Percentiles rank a stretch among this genome's conserved stretches.
These are phyloP conservation scores for Melanostigma gelatinosum DNA, from an alignment of 2,113 vertebrate genomes.

Conservation along the genomic window DNA sequence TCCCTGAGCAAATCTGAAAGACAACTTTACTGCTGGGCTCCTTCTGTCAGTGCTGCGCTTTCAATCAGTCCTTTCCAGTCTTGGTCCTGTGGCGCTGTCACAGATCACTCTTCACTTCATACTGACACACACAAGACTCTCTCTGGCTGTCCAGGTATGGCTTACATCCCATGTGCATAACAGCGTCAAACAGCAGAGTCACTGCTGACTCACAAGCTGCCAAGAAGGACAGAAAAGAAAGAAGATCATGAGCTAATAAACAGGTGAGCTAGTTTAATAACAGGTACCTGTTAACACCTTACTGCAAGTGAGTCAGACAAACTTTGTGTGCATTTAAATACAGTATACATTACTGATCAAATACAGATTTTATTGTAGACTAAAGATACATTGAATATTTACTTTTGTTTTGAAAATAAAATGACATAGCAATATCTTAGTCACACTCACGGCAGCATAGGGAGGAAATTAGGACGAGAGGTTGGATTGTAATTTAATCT, in stretches of 20 bases:
- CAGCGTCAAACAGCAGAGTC: slow-evolving; percentile 91
- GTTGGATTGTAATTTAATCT: background rate
- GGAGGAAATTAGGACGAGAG: background rate
- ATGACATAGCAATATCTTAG: background rate
- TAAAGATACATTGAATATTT: background rate
- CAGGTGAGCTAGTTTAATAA: slow-evolving; percentile 1
- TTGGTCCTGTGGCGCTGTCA: slow-evolving; percentile 65
- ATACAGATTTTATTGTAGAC: background rate
- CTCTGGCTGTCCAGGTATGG: slow-evolving; percentile 97
- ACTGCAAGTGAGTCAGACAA: background rate
- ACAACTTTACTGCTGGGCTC: slow-evolving; percentile 9
- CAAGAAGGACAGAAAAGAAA: slow-evolving; percentile 8
- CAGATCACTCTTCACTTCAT: slow-evolving; percentile 90
- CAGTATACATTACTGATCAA: background rate
- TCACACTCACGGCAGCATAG: background rate
- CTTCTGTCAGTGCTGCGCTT: slow-evolving; percentile 11
- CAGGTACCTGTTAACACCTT: background rate
- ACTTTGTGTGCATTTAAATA: background rate
- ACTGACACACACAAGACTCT: slow-evolving; percentile 90
- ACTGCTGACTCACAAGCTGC: slow-evolving; percentile 94
- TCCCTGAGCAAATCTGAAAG: slow-evolving; percentile 52
- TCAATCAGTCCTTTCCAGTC: slow-evolving; percentile 2
- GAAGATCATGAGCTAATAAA: background rate
- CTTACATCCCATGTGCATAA: slow-evolving; percentile 96
- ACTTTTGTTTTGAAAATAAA: background rate